Evolutionary conservation across 1,140 invertebrate genomes (phyloP), one percentile per base, ranked within the genome.

Genomic region (Zeugodacus cucurbitae): DNA sequence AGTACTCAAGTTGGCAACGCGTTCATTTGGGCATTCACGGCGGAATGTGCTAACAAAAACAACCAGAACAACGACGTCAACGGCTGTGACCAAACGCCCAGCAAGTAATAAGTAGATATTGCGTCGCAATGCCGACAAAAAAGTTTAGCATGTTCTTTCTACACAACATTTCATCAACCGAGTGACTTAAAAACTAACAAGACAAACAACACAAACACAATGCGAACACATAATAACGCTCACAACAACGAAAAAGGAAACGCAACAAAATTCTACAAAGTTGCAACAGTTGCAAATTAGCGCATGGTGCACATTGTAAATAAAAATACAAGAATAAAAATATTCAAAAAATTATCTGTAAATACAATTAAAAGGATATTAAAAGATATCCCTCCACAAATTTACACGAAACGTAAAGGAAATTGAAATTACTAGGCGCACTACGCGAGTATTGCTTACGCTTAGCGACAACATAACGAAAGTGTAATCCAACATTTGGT

Each of bases 261-360:
- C 26, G 17, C 26, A 22, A 32, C 34, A 74, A 34, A 74, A 74
- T 37, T 74, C 2, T 20, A 37, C 17, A 74, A 74, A 70, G 34
- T 41, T 70, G 67, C 67, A 70, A 37, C 67, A 74, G 67, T 74
- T 74, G 67, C 67, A 74, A 74, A 74, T 41, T 74, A 74, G 67
- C 34, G 67, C 20, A 8, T 6, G 34, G 67, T 17, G 34, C 34
- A 32, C 34, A 67, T 10, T 7, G n/a, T 22, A 26, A 62, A 22
- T 67, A 67, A 34, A 34, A 67, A 32, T 4, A 34, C 32, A 14
- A 26, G 11, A 32, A 67, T 1, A 34, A 67, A 32, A 6, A 32
- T 26, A 11, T 29, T 3, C 26, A 59, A 59, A 59, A 59, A 59
- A 59, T n/a, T 11, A 62, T 67, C 1, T 17, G 10, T 17, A 37